A percentile compares a stretch with the other conserved stretches of the same genome.
Evolutionary conservation across 2,797 vertebrate genomes (phyloP).

Genomic region (Varecia variegata): DNA sequence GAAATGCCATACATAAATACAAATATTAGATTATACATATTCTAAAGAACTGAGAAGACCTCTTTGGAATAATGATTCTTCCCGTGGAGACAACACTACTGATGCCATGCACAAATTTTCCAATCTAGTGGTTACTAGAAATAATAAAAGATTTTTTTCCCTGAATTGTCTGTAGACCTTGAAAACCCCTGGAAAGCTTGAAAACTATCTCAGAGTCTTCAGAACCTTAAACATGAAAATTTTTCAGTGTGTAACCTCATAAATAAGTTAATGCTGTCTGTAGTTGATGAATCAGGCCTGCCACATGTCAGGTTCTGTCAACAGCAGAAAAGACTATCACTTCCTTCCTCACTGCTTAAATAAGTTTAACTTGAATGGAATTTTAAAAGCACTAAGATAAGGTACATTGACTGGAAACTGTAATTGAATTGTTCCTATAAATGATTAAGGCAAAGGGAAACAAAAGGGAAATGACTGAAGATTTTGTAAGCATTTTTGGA

Average conservation of each 20-base stretch:
- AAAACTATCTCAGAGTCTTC: background rate
- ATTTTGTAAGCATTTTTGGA: background rate
- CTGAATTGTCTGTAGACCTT: background rate
- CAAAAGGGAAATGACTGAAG: background rate
- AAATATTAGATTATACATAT: background rate
- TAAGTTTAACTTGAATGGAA: background rate
- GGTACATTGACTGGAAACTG: background rate
- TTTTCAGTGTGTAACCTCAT: background rate
- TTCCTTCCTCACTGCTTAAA: background rate
- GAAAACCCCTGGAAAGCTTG: background rate
- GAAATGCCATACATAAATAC: background rate
- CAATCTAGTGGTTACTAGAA: background rate
- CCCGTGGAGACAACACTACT: background rate
- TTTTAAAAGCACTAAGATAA: conserved; percentile 49
- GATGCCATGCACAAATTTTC: background rate
- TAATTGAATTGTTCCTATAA: conserved; percentile 32
- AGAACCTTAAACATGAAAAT: background rate
- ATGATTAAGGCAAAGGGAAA: background rate
- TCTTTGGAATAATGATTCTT: background rate
- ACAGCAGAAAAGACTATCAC: background rate
- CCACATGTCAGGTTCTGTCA: background rate
- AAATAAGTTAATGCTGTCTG: background rate
- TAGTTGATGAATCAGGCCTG: background rate
- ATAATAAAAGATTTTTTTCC: background rate
- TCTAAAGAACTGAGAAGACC: background rate